Evolutionary conservation across 2,888 invertebrate genomes (phyloP), one percentile per base, ranked within the genome.

Genomic region (Amphipyra tragopoginis): DNA sequence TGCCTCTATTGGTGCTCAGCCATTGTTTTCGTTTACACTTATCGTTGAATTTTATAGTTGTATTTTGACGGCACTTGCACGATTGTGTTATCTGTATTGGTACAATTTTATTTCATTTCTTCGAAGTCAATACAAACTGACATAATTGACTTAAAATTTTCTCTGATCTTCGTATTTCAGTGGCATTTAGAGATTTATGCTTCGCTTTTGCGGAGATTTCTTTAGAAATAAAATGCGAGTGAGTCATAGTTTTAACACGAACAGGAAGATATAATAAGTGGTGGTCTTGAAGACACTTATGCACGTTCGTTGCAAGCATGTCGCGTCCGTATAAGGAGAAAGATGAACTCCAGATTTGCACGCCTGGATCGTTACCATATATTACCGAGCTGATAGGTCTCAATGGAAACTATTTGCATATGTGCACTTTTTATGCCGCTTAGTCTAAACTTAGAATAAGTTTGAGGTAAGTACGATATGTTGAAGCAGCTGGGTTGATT

Each of bases 291-390:
- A 69, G 60, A 47, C 43, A 54, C 57, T 63, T 55, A 61, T 58
- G 65, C 65, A 78, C 64, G 76, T 51, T 54, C 60, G 64, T 44
- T 54, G 65, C 61, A 50, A 51, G 55, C 71, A 69, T 65, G 77
- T 65, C 65, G 39, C 51, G 26, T 45, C 77, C 81, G 49, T 84
- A 80, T 81, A 82, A 53, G 86, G 83, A 53, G 48, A 64, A 59
- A 81, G 80, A 83, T 77, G 83, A 72, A 72, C 72, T 72, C 72
- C 67, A 77, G 84, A 83, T 86, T 85, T 74, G 84, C 83, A 84
- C 82, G 85, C 72, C 67, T 59, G 59, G 60, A 75, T 79, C 76
- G 60, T 77, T 72, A 78, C 85, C 82, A 77, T 84, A 81, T 77
- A 80, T 67, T 73, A 73, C 72, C 63, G 36, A 71, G 56, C 67